A percentile compares a stretch with the other conserved stretches of the same genome.
Conservation (phyloP, 2,888 invertebrate species). For the Penaeus monodon region DNA sequence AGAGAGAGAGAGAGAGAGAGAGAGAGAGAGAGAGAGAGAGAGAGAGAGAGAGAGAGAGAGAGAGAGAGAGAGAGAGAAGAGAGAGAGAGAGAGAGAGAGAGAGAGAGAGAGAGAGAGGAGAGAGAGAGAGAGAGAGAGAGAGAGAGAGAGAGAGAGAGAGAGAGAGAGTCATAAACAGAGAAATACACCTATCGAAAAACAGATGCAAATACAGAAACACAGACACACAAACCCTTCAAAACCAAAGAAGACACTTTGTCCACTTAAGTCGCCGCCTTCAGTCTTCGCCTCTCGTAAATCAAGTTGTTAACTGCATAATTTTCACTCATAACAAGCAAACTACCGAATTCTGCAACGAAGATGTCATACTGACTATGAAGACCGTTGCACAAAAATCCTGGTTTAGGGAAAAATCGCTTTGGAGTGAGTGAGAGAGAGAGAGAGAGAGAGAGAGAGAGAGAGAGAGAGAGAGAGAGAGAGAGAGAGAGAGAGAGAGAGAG, state of each 20-base stretch:
- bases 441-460: slow-evolving; percentile 21
- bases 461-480: slow-evolving; percentile 21
- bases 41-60: background rate
- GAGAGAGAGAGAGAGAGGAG: background rate
- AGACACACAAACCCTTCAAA: too few species aligned
- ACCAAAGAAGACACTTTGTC: too few species aligned
- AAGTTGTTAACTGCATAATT: too few species aligned
- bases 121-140: background rate
- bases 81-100: background rate
- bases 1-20: too few species aligned
- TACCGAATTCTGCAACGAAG: background rate
- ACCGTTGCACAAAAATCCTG: background rate
- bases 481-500: slow-evolving; percentile 2
- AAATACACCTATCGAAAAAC: too few species aligned
- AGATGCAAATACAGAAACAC: too few species aligned
- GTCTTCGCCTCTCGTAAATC: too few species aligned
- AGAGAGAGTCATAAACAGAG: background rate
- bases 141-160: background rate
- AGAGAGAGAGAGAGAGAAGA: too few species aligned
- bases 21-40: background rate
- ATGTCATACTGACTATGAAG: background rate
- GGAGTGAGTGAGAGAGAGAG: background rate
- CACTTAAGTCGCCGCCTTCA: too few species aligned
- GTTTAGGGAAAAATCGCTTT: background rate
- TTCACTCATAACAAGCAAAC: too few species aligned